Conservation (phyloP, 2,113 vertebrate genomes). For the Danio rerio region GRCz12tu NC_133178.1:13360501-13361000, state of each 20-base stretch:
- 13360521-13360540: conserved; percentile 43
- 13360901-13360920: conserved; percentile 1
- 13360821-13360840: conserved; percentile 6
- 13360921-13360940: neutral
- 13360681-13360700: conserved; percentile 11
- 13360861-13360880: neutral
- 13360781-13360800: conserved; percentile 23
- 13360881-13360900: neutral
- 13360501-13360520: conserved; percentile 56
- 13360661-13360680: conserved; percentile 57
- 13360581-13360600: conserved; percentile 52
- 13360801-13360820: neutral
- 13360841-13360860: neutral
- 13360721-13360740: conserved; percentile 38
- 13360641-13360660: conserved; percentile 68
- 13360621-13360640: conserved; percentile 75
- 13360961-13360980: neutral
- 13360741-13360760: conserved; percentile 38
- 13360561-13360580: conserved; percentile 67
- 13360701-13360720: conserved; percentile 31
- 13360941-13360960: neutral
- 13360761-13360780: neutral
- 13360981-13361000: neutral
- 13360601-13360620: conserved; percentile 66
- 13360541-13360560: conserved; percentile 70